Percentiles rank a stretch among this genome's conserved stretches.
These are phyloP conservation scores for Mycalesis mineus DNA, from an alignment of 2,888 invertebrate species.

Conservation along the genomic window DNA sequence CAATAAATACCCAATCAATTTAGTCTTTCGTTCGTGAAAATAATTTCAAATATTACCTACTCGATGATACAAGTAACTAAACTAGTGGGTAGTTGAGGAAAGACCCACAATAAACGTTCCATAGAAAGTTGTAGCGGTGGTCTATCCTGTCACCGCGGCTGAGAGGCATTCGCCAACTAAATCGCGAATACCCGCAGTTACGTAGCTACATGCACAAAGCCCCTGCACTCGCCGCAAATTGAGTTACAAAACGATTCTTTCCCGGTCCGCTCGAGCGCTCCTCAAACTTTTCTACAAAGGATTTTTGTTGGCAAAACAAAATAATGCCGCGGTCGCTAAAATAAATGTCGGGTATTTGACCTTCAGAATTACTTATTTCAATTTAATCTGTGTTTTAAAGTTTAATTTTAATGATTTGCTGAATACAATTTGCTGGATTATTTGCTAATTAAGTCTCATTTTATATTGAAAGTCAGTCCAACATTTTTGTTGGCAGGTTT, in stretches of 20 bases:
- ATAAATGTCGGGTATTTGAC: not conserved
- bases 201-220: constrained; percentile 26
- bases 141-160: constrained; percentile 20
- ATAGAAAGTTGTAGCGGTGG: constrained; percentile 1
- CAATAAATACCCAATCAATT: too few relatives aligned
- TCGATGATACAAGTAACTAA: too few relatives aligned
- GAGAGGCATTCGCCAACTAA: constrained; percentile 21
- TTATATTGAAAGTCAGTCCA: too few relatives aligned
- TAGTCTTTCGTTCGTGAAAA: too few relatives aligned
- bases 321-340: constrained; percentile 13
- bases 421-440: too few relatives aligned
- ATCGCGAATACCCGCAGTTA: constrained; percentile 24
- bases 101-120: constrained; percentile 7
- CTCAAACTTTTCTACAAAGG: constrained; percentile 60
- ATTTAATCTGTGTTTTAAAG: not conserved
- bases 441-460: too few relatives aligned
- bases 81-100: not conserved
- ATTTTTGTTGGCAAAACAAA: constrained; percentile 34
- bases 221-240: constrained; percentile 62
- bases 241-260: constrained; percentile 74
- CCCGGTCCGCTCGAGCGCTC: constrained; percentile 44
- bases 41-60: too few relatives aligned
- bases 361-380: not conserved
- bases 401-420: too few relatives aligned
- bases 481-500: too few relatives aligned